phyloP scores from a whole-genome alignment of 2,888 invertebrate species.

The Andrena haemorrhoa region DNA sequence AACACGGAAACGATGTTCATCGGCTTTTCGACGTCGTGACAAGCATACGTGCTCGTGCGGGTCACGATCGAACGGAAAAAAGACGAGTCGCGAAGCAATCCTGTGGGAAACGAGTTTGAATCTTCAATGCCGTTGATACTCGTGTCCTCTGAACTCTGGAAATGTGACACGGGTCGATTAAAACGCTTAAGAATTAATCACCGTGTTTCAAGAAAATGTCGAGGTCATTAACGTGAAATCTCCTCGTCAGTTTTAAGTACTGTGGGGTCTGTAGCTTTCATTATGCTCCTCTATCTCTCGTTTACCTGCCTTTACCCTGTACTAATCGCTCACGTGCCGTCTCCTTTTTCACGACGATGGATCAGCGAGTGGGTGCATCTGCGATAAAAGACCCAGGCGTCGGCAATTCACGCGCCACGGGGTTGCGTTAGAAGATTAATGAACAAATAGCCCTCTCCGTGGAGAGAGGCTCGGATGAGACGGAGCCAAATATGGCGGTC shows the following conservation, averaged over 20 bases:
- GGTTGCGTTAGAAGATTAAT: slow-evolving; percentile 84
- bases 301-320: too few relatives aligned
- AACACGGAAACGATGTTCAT: slow-evolving; percentile 15
- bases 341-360: slow-evolving; percentile 14
- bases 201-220: too few relatives aligned
- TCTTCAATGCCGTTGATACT: too few relatives aligned
- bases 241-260: too few relatives aligned
- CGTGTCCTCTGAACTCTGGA: too few relatives aligned
- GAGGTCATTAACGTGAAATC: too few relatives aligned
- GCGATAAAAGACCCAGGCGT: slow-evolving; percentile 56
- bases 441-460: slow-evolving; percentile 78
- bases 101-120: background rate
- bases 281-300: too few relatives aligned
- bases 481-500: slow-evolving; percentile 75
- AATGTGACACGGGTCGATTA: too few relatives aligned
- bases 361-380: slow-evolving; percentile 4
- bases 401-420: slow-evolving; percentile 69
- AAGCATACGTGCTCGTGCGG: background rate
- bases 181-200: too few relatives aligned
- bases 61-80: background rate
- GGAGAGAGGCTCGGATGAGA: slow-evolving; percentile 75
- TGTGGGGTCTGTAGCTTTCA: too few relatives aligned
- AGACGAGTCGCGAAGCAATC: background rate
- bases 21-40: slow-evolving; percentile 9
- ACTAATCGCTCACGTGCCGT: background rate